Conservation (phyloP, 2,888 invertebrate genomes). For the Operophtera brumata region DNA sequence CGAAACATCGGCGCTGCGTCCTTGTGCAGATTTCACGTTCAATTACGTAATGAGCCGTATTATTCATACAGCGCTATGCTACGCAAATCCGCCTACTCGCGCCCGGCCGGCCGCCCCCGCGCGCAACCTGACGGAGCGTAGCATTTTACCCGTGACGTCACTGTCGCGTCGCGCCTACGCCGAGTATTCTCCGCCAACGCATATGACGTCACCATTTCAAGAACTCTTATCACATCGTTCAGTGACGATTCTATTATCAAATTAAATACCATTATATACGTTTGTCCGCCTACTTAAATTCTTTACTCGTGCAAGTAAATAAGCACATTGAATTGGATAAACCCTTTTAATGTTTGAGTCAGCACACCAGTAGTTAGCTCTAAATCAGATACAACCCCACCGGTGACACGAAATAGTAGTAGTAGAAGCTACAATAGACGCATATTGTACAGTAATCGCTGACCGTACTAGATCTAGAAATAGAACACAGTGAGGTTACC, state of each 20-base stretch:
- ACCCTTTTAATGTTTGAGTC: background rate
- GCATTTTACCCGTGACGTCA: slow-evolving; percentile 74
- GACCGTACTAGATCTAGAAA: slow-evolving; percentile 51
- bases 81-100: slow-evolving; percentile 48
- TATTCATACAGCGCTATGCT: slow-evolving; percentile 54
- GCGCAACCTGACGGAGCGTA: slow-evolving; percentile 36
- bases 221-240: slow-evolving; percentile 47
- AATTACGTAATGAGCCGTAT: slow-evolving; percentile 66
- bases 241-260: slow-evolving; percentile 55
- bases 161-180: slow-evolving; percentile 66
- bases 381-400: too few relatives aligned
- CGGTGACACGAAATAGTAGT: too few relatives aligned
- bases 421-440: slow-evolving; percentile 8
- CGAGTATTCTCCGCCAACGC: slow-evolving; percentile 51
- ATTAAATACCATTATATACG: slow-evolving; percentile 18
- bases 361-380: background rate
- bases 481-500: slow-evolving; percentile 58
- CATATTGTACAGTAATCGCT: slow-evolving; percentile 30
- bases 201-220: slow-evolving; percentile 58
- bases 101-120: slow-evolving; percentile 30
- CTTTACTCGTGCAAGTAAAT: background rate
- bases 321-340: background rate
- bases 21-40: slow-evolving; percentile 75
- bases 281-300: background rate
- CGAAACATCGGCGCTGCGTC: slow-evolving; percentile 63